Base-by-base conservation (phyloP, 2,888 invertebrate species). In the Coelopa pilipes region DNA sequence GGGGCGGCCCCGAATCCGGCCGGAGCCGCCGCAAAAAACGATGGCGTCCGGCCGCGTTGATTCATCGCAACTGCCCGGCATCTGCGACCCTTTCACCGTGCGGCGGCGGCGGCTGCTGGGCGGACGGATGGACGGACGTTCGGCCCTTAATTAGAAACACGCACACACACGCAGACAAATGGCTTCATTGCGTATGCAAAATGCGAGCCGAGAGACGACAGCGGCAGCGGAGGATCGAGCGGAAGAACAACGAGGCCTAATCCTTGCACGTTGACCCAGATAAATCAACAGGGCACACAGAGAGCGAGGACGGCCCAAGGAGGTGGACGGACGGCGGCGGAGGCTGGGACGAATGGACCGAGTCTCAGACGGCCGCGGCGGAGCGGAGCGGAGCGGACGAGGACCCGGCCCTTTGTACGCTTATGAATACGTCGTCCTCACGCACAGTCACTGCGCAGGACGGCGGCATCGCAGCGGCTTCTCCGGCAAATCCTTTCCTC, bases 251-350 rank as follows among this genome's bases (percentile, higher is more conserved):
- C 34, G 17, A 65, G 46, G n/a, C 17, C 24, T 10, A 70, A 62
- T 19, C 45, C 70, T 70, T 34, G 17, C 60, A 62, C 62, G 46
- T 70, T 70, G 70, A 70, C 70, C 70, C 70, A 70, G 59, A 69
- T 46, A 69, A 34, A 69, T 69, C 57, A 46, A 19, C 21, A 46
- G 55, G 17, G 19, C 46, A 70, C 47, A 70, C n/a, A 59, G 49
- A 34, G 24, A 34, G 34, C 2, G 34, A 34, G 7, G 7, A 34
- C n/a, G n/a, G n/a, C n/a, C n/a, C n/a, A n/a, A n/a, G n/a, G n/a
- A n/a, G n/a, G n/a, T n/a, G n/a, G n/a, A n/a, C n/a, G n/a, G n/a
- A n/a, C n/a, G n/a, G n/a, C n/a, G n/a, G n/a, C n/a, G n/a, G n/a
- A n/a, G n/a, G n/a, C n/a, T n/a, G n/a, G n/a, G n/a, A n/a, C n/a